Conservation (phyloP, 2,797 vertebrate genomes). For the Sebastes itinus region DNA sequence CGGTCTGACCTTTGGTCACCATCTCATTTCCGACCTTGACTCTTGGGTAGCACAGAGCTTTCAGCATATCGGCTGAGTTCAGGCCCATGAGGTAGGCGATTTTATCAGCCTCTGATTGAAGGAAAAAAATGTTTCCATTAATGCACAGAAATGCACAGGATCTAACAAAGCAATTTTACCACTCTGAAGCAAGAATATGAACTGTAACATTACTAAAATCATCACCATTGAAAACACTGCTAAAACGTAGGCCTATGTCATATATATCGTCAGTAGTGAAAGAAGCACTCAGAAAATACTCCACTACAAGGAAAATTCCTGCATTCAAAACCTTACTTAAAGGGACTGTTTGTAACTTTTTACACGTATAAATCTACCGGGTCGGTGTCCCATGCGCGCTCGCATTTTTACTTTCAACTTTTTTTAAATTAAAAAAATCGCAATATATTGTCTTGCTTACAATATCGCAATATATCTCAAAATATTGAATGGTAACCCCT, state of each 20-base stretch:
- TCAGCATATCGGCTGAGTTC: conserved; percentile 87
- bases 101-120: conserved; percentile 84
- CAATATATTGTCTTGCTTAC: too few species aligned
- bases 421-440: too few species aligned
- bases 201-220: background rate
- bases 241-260: background rate
- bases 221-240: background rate
- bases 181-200: background rate
- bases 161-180: background rate
- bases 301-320: background rate
- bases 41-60: conserved; percentile 84
- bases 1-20: conserved; percentile 87
- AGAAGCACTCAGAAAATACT: background rate
- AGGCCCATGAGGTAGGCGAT: conserved; percentile 86
- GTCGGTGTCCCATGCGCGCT: too few species aligned
- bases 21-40: conserved; percentile 88
- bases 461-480: too few species aligned
- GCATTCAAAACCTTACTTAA: background rate
- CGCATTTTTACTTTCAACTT: too few species aligned
- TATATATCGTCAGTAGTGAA: background rate
- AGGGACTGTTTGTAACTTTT: too few species aligned
- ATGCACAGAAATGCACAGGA: background rate
- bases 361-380: too few species aligned
- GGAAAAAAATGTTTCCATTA: background rate
- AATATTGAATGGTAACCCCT: too few species aligned